Evolutionary conservation across 2,888 invertebrate species (phyloP).

Genomic region (Aphodius granarius): DNA sequence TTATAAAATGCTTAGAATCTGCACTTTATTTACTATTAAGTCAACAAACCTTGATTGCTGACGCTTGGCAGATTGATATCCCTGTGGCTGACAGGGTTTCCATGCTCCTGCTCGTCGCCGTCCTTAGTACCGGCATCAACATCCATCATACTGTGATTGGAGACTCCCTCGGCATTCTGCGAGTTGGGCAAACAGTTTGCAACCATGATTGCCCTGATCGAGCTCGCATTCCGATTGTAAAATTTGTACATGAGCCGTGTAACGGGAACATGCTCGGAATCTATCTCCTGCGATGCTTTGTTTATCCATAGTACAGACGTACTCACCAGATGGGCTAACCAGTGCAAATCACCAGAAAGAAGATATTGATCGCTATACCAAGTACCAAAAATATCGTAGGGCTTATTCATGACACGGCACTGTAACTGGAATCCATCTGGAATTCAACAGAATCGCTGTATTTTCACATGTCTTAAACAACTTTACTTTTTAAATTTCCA

Average conservation of each 20-base stretch:
- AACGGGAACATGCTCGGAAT: slow-evolving; percentile 78
- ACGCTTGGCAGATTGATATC: slow-evolving; percentile 48
- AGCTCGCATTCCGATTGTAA: slow-evolving; percentile 79
- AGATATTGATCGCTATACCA: slow-evolving; percentile 84
- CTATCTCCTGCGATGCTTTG: slow-evolving; percentile 79
- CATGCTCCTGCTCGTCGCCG: slow-evolving; percentile 46
- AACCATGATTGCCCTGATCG: slow-evolving; percentile 75
- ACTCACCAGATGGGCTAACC: slow-evolving; percentile 75
- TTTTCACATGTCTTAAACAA: too few species aligned
- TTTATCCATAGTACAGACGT: slow-evolving; percentile 78
- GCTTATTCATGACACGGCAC: slow-evolving; percentile 77
- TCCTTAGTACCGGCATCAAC: slow-evolving; percentile 31
- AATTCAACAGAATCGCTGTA: background rate
- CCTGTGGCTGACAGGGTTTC: slow-evolving; percentile 59
- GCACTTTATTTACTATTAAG: too few species aligned
- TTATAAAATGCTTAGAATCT: too few species aligned
- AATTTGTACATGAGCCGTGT: slow-evolving; percentile 72
- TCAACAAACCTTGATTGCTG: slow-evolving; percentile 34
- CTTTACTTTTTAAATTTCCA: too few species aligned
- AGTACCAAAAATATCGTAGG: slow-evolving; percentile 87
- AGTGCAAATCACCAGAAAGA: slow-evolving; percentile 78
- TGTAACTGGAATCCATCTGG: slow-evolving; percentile 53
- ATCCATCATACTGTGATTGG: slow-evolving; percentile 40
- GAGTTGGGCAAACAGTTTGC: slow-evolving; percentile 66
- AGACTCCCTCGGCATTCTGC: slow-evolving; percentile 44